These are phyloP conservation scores for Taxidea taxus DNA, from an alignment of 2,113 vertebrate genomes.

Conservation along the genomic window DNA sequence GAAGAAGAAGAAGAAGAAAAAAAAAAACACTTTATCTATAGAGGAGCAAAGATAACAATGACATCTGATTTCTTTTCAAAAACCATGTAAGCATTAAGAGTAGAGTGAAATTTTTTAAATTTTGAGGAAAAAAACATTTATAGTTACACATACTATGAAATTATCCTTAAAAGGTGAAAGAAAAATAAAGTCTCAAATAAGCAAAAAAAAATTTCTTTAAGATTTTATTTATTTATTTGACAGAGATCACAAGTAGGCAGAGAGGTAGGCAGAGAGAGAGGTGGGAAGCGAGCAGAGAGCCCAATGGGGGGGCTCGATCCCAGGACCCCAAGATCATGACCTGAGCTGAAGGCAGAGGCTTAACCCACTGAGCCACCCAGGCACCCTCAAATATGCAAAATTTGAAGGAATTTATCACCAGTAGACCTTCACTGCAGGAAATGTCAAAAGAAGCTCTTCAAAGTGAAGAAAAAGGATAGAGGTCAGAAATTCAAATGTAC, in stretches of 20 bases:
- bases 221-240: too few species aligned
- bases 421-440: neutral
- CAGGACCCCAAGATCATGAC: too few species aligned
- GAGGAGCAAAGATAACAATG: neutral
- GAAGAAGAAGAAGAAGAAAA: fast-evolving
- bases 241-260: too few species aligned
- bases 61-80: neutral
- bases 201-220: too few species aligned
- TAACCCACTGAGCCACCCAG: too few species aligned
- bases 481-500: neutral
- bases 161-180: neutral
- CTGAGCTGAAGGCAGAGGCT: too few species aligned
- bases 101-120: neutral
- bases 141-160: neutral
- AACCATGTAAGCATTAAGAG: neutral
- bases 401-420: neutral
- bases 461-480: neutral
- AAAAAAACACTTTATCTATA: neutral
- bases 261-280: too few species aligned
- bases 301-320: too few species aligned
- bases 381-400: neutral
- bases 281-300: too few species aligned
- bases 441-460: neutral
- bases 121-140: neutral
- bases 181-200: neutral